Evolutionary conservation across 1,140 invertebrate species (phyloP).

Genomic region (Nilaparvata lugens): DNA sequence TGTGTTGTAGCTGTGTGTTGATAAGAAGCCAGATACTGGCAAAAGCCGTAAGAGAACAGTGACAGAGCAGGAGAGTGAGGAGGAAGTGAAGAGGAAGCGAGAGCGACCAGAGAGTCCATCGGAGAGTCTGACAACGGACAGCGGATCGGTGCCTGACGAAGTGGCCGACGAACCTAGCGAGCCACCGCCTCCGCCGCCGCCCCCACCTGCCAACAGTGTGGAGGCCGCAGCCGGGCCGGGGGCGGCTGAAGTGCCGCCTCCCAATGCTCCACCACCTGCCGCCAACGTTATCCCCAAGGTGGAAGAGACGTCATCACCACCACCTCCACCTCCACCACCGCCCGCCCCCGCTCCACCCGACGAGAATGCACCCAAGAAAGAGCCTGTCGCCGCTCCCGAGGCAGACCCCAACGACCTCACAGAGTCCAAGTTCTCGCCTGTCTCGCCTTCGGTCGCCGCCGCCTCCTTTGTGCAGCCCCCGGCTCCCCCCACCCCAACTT

Average conservation of each 20-base stretch:
- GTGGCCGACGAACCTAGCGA: constrained; percentile 39
- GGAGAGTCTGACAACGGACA: constrained; percentile 70
- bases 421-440: constrained; percentile 13
- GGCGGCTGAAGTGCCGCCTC: constrained; percentile 13
- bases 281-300: not conserved
- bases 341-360: constrained; percentile 1
- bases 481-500: no score
- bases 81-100: constrained; percentile 58
- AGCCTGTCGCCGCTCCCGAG: not conserved
- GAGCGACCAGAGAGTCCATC: constrained; percentile 63
- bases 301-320: not conserved
- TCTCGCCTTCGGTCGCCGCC: constrained; percentile 4
- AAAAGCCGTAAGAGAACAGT: constrained; percentile 63
- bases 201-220: not conserved
- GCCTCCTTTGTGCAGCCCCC: not conserved
- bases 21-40: constrained; percentile 40
- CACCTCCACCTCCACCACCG: not conserved
- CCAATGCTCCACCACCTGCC: constrained; percentile 20
- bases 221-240: constrained; percentile 1
- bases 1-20: constrained; percentile 11
- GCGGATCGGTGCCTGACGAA: constrained; percentile 55
- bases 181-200: not conserved
- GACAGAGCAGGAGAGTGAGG: constrained; percentile 51
- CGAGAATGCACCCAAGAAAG: constrained; percentile 14
- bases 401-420: not conserved